Base-by-base conservation (phyloP, 1,140 invertebrate genomes). In the Glossosoma conforme region DNA sequence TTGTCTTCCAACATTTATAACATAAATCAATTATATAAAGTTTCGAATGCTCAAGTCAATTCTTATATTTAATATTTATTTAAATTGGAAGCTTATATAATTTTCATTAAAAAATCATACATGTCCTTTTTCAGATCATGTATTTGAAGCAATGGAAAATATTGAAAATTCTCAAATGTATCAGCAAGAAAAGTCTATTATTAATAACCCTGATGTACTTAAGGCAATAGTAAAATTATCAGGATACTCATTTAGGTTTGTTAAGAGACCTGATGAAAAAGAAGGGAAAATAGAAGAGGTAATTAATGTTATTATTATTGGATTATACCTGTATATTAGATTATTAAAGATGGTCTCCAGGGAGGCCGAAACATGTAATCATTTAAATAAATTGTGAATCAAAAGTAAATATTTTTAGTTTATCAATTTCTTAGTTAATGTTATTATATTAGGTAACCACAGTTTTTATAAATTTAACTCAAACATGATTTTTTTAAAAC, bases 131-230 rank as follows among this genome's bases (percentile, higher is more conserved):
- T 43, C 62, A 85, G 84, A 86, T 61, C 72, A 86, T 65, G 67
- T 91, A 5, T 79, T 83, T 52, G 79, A 86, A 64, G 78, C 79
- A 2, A 77, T 91, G 67, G 62, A 76, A 8, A 83, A 82, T 69
- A 75, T 85, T 1, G 75, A 80, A 44, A 77, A 81, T 55, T 70
- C 78, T 13, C 70, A 75, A 14, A 59, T 71, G 21, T 74, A 65
- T 36, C 68, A 51, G 10, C 50, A 54, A 42, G 61, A 65, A 32
- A 65, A 57, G 19, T 54, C 51, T n/a, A 55, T 66, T 15, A 64
- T 63, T 38, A 56, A 56, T 70, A 81, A 76, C 64, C 60, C 76
- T 0, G 65, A 78, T 60, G 73, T 88, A 11, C 72, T 86, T 25
- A 67, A 79, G 60, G 77, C 83, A 52, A 69, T 83, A 43, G 75